Conservation (phyloP, 2,113 vertebrate species). For the Rattus norvegicus region DNA sequence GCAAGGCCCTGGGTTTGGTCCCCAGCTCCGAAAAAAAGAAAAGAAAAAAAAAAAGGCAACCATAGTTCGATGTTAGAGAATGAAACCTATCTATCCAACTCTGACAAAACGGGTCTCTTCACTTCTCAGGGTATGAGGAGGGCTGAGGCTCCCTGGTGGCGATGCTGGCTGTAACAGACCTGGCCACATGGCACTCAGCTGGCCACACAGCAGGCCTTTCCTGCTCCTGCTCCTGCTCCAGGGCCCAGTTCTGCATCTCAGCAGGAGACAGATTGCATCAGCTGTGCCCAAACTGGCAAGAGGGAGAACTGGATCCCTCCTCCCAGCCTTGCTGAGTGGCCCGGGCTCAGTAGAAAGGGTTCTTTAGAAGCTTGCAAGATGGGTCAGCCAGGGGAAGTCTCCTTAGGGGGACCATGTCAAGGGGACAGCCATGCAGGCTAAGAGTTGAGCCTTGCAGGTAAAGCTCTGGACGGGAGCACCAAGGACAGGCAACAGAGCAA, state of each 20-base stretch:
- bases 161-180: not conserved
- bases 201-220: not conserved
- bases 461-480: not conserved
- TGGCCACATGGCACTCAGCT: not conserved
- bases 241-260: not conserved
- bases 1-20: too few species aligned
- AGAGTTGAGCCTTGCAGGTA: not conserved
- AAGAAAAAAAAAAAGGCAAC: not conserved
- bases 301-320: constrained; percentile 5
- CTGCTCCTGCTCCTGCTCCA: not conserved
- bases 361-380: not conserved
- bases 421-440: not conserved
- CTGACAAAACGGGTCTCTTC: not conserved
- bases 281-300: not conserved
- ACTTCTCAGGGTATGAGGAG: not conserved
- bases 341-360: not conserved
- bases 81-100: not conserved
- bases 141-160: not conserved
- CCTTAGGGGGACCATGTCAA: not conserved
- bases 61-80: not conserved
- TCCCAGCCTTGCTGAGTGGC: not conserved
- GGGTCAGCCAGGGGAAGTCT: constrained; percentile 15
- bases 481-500: not conserved
- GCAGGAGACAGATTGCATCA: not conserved
- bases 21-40: too few species aligned